phyloP scores from a whole-genome alignment of 2,888 invertebrate genomes.

The Palloptera scutellata region DNA sequence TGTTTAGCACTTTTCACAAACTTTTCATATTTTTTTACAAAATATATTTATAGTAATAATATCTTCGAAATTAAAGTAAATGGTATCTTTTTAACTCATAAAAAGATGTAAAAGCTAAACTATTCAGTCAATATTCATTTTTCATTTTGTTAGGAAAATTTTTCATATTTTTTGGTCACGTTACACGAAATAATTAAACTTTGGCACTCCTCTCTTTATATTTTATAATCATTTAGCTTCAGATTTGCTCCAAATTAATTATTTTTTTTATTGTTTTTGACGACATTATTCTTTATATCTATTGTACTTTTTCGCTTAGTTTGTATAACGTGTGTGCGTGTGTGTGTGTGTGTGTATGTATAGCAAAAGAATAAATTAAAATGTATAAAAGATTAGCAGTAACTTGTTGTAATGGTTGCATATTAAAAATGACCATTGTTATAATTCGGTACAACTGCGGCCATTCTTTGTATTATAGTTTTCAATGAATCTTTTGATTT shows the following conservation, averaged over 20 bases:
- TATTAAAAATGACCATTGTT: conserved; percentile 41
- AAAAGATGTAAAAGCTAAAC: conserved; percentile 10
- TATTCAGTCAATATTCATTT: conserved; percentile 27
- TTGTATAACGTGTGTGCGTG: conserved; percentile 2
- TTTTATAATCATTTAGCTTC: no score
- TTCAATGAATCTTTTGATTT: conserved; percentile 58
- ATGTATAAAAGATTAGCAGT: no score
- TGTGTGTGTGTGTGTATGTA: neutral
- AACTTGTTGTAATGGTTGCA: no score
- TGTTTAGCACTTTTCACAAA: no score
- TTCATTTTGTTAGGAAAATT: neutral
- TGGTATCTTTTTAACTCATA: no score
- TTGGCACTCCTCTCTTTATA: neutral
- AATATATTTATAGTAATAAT: no score
- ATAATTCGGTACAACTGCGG: conserved; percentile 56
- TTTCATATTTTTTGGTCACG: conserved; percentile 19
- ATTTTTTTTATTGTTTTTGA: neutral
- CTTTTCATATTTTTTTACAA: no score
- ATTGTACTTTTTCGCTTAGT: no score
- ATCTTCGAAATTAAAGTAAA: no score
- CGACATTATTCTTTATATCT: neutral
- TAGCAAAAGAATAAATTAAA: neutral
- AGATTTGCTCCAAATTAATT: no score
- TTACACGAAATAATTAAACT: conserved; percentile 4
- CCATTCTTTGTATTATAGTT: conserved; percentile 57